phyloP scores from a whole-genome alignment of 2,113 vertebrate genomes.

The Okapia johnstoni region DNA sequence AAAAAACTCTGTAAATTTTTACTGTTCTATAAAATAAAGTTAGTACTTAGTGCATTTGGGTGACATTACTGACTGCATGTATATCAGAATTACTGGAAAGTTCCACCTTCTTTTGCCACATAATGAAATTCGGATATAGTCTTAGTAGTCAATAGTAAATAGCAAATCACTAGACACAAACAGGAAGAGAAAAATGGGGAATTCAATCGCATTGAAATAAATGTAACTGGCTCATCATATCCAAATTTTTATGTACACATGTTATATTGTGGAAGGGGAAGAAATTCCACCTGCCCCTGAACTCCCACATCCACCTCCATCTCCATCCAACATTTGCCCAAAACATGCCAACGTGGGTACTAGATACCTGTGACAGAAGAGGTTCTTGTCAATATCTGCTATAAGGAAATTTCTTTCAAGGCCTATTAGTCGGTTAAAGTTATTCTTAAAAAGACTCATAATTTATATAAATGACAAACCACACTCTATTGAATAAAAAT shows the following conservation, averaged over 20 bases:
- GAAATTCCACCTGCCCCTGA: neutral
- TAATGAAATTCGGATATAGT: constrained; percentile 7
- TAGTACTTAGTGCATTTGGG: neutral
- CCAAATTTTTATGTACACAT: neutral
- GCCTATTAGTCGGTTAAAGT: neutral
- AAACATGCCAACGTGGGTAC: neutral
- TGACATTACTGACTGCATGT: neutral
- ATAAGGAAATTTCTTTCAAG: neutral
- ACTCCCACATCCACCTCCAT: neutral
- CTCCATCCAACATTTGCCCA: neutral
- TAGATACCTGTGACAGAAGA: neutral
- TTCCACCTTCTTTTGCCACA: neutral
- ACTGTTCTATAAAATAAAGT: neutral
- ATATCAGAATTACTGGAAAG: neutral
- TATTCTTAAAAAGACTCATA: neutral
- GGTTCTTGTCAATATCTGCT: neutral
- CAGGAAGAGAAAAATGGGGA: neutral
- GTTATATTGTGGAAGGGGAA: neutral
- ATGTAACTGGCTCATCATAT: neutral
- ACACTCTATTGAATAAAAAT: neutral
- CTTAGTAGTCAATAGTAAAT: neutral
- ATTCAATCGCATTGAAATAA: neutral
- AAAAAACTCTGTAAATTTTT: neutral
- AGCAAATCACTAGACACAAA: neutral
- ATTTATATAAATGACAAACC: neutral